Evolutionary conservation across 2,797 vertebrate genomes (phyloP).

Genomic region (Mycteria americana): DNA sequence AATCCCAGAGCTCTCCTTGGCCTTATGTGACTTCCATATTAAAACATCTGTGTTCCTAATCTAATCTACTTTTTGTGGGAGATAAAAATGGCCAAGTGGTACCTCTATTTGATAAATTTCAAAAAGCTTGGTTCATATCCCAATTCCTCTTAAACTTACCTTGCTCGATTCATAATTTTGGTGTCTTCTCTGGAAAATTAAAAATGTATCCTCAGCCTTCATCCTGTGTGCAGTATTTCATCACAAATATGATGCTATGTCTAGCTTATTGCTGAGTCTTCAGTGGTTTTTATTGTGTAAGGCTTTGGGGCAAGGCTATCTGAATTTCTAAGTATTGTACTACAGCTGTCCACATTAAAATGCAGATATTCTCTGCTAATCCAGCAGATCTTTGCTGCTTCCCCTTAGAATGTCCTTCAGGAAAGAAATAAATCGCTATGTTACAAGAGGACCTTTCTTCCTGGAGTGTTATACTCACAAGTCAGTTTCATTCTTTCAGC

Average conservation of each 20-base stretch:
- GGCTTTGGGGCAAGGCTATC: neutral
- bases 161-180: neutral
- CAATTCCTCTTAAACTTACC: neutral
- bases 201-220: neutral
- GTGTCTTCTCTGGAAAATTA: neutral
- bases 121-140: neutral
- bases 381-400: neutral
- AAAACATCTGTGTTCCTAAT: neutral
- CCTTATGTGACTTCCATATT: conserved; percentile 20
- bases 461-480: neutral
- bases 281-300: neutral
- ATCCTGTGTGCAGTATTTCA: neutral
- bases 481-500: neutral
- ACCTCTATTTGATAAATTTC: neutral
- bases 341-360: neutral
- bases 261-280: neutral
- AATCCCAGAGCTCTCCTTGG: neutral
- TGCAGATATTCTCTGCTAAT: neutral
- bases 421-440: neutral
- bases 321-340: neutral
- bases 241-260: neutral
- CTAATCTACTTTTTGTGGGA: neutral
- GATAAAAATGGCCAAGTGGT: neutral
- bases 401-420: neutral
- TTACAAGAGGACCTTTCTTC: neutral